Percentiles rank a stretch among this genome's conserved stretches.
phyloP scores from a whole-genome alignment of 2,797 vertebrate species.

The Myotis planiceps region DNA sequence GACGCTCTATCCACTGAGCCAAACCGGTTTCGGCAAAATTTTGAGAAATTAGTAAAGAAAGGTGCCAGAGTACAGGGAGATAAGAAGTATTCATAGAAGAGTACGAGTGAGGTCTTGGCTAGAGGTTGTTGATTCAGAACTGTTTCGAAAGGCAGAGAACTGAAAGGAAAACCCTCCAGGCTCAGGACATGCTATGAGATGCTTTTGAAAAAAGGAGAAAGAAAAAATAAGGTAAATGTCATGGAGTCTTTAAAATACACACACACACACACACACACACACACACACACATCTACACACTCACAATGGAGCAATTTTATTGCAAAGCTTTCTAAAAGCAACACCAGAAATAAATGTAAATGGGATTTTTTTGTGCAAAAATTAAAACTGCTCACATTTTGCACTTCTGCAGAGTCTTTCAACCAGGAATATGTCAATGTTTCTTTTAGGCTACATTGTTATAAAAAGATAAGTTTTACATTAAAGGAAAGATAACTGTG shows the following conservation, averaged over 20 bases:
- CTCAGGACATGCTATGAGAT: conserved; percentile 34
- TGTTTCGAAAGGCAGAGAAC: conserved; percentile 72
- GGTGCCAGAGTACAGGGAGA: conserved; percentile 69
- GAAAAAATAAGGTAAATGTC: conserved; percentile 73
- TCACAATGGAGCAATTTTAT: not conserved
- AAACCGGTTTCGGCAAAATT: too few species aligned
- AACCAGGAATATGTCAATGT: not conserved
- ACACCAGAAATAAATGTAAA: not conserved
- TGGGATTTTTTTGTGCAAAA: conserved; percentile 15
- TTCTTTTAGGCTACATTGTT: not conserved
- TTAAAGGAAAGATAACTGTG: not conserved
- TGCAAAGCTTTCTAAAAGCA: conserved; percentile 42
- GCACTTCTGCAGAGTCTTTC: not conserved
- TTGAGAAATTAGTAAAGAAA: conserved; percentile 81
- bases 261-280: not conserved
- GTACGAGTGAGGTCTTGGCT: conserved; percentile 65
- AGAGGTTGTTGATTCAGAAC: conserved; percentile 67
- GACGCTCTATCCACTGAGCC: too few species aligned
- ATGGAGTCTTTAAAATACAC: conserved; percentile 20
- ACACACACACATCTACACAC: not conserved
- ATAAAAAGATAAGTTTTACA: conserved; percentile 46
- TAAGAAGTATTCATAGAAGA: conserved; percentile 74
- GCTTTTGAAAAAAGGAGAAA: conserved; percentile 40
- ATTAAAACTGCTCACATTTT: not conserved
- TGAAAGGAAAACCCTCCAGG: conserved; percentile 75